Evolutionary conservation across 2,797 vertebrate genomes (phyloP).

Genomic region (Myotis planiceps): DNA sequence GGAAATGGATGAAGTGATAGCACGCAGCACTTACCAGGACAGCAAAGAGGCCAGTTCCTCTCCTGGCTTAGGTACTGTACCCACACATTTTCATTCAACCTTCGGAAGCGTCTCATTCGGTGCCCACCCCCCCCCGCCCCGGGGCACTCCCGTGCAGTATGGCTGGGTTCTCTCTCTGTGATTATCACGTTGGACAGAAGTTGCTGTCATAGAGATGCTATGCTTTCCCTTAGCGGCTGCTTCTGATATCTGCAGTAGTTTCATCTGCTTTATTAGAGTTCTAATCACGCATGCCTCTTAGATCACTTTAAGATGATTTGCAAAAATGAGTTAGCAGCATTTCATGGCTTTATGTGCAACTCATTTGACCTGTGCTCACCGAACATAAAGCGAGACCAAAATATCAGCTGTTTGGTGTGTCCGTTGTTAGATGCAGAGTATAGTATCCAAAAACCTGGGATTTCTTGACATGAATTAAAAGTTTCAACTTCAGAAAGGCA

Average conservation of each 20-base stretch:
- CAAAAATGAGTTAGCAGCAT: conserved; percentile 11
- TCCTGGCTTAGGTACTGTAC: conserved; percentile 86
- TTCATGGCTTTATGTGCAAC: not conserved
- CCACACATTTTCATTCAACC: not conserved
- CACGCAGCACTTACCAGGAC: conserved; percentile 93
- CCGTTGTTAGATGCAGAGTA: not conserved
- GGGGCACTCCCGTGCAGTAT: rapidly evolving
- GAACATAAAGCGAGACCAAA: not conserved
- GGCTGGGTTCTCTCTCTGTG: not conserved
- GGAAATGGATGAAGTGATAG: conserved; percentile 96
- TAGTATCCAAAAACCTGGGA: not conserved
- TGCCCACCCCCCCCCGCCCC: too few species aligned
- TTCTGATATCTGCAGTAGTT: conserved; percentile 40
- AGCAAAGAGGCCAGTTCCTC: conserved; percentile 88
- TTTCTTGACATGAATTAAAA: not conserved
- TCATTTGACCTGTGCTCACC: not conserved
- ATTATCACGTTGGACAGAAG: not conserved
- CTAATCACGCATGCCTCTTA: not conserved
- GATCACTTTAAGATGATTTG: conserved; percentile 28
- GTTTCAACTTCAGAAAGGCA: not conserved
- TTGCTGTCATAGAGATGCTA: not conserved
- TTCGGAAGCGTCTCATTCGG: not conserved
- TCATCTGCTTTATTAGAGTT: conserved; percentile 30
- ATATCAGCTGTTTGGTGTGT: not conserved
- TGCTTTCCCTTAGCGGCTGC: not conserved